Evolutionary conservation across 2,113 vertebrate species (phyloP).

Genomic region (Chionis minor): DNA sequence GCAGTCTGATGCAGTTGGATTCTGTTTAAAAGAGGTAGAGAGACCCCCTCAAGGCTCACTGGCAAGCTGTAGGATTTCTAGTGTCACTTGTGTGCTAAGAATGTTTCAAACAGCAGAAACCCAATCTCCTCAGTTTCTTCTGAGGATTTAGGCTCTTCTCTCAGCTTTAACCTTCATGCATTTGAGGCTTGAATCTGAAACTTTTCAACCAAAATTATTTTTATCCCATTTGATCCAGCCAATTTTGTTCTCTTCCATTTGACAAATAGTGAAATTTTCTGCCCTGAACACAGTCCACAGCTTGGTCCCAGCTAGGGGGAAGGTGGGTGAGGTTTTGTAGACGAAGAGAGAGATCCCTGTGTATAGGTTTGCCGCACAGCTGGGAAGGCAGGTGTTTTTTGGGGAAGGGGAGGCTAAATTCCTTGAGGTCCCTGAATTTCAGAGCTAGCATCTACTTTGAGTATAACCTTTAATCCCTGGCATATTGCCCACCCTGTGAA

Average conservation of each 20-base stretch:
- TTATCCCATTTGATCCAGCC: not conserved
- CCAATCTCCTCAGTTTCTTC: not conserved
- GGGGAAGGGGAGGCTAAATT: not conserved
- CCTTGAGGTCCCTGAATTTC: not conserved
- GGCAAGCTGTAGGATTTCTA: not conserved
- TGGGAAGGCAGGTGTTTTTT: not conserved
- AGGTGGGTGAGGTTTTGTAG: not conserved
- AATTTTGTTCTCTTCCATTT: not conserved
- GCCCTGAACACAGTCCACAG: not conserved
- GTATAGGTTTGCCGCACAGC: not conserved
- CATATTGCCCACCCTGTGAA: not conserved
- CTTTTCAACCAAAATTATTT: not conserved
- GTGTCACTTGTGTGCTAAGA: not conserved
- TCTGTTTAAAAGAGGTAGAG: not conserved
- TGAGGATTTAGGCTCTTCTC: not conserved
- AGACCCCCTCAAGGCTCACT: fast-evolving
- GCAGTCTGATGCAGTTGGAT: not conserved
- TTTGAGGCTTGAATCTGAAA: not conserved
- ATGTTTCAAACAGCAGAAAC: not conserved
- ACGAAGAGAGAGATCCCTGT: not conserved
- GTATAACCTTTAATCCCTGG: not conserved
- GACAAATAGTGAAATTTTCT: not conserved
- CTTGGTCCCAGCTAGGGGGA: not conserved
- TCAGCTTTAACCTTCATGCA: not conserved
- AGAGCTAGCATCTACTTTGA: not conserved